Base-by-base conservation (phyloP, 2,888 invertebrate genomes). In the Nasonia oneida region DNA sequence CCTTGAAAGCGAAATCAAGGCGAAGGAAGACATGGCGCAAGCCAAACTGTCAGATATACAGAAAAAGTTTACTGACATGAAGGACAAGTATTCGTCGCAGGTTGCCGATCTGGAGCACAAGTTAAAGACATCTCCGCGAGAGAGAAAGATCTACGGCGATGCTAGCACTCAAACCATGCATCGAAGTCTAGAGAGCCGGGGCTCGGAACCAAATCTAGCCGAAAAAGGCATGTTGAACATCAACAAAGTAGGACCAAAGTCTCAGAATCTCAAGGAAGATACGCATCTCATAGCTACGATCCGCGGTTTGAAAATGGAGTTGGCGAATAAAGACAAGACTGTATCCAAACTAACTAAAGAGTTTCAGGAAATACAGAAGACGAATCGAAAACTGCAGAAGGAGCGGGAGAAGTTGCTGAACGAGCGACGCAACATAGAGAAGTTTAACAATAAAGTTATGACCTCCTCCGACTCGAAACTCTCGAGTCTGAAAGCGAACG, bases 251-350 rank as follows among this genome's bases (percentile, higher is more conserved):
- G 90, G 89, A 8, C 88, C 90, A 3, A 93, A 93, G 67, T 89
- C 90, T 3, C 92, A 93, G 53, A 93, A 95, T 87, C 91, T 94
- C 8, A 96, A 96, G 92, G 96, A 97, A 90, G 97, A 97, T 89
- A 95, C 96, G 53, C 97, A 97, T 94, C 94, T 97, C 75, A 93
- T 97, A 39, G 97, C 97, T 0, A 97, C 97, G 0, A 96, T 97
- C 89, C 95, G 97, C 87, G 97, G 97, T 3, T 94, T 97, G 90
- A 96, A 97, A 91, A 93, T 96, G 0, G 97, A 97, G 90, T 91
- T 97, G 79, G 95, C 96, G 4, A 95, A 95, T 53, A 97, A 97
- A 92, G 97, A 97, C 90, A 96, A 97, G 89, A 95, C 95, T 2
- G 95, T 97, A 87, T 94, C 95, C 57, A 96, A 96, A 88, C 94